A percentile compares a stretch with the other conserved stretches of the same genome.
Conservation (phyloP, 2,113 vertebrate genomes). For the Cricetomys ansorgei region DNA sequence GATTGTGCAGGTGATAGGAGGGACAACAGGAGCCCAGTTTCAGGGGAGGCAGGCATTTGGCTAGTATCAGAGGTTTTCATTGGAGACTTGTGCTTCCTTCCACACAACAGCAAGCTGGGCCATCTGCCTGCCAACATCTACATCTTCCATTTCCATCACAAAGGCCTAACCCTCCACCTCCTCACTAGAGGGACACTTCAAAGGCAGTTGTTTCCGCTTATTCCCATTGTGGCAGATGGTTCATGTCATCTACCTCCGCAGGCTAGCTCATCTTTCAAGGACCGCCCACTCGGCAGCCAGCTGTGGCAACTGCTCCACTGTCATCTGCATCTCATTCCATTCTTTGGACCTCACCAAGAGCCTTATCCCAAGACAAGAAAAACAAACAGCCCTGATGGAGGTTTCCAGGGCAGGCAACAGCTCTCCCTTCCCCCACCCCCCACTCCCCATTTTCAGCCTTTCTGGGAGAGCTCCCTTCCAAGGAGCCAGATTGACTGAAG, state of each 20-base stretch:
- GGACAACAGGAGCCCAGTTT: constrained; percentile 55
- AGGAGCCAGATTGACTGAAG: constrained; percentile 69
- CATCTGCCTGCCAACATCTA: constrained; percentile 73
- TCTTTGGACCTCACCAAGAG: constrained; percentile 86
- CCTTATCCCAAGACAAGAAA: constrained; percentile 85
- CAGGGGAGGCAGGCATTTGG: constrained; percentile 59
- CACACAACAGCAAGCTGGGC: constrained; percentile 79
- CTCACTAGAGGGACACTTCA: constrained; percentile 83
- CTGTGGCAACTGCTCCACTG: constrained; percentile 88
- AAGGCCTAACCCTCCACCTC: constrained; percentile 57
- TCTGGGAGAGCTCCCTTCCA: neutral
- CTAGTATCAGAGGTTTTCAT: constrained; percentile 66
- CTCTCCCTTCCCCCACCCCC: neutral
- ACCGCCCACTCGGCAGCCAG: constrained; percentile 85
- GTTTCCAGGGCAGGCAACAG: constrained; percentile 79
- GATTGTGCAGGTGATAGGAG: neutral
- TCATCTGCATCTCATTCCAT: constrained; percentile 86
- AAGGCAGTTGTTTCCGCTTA: constrained; percentile 85
- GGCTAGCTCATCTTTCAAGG: constrained; percentile 84
- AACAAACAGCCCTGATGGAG: constrained; percentile 86
- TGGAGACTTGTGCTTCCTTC: constrained; percentile 76
- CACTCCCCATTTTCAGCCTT: neutral
- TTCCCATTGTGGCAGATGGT: constrained; percentile 87
- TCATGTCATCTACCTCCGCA: constrained; percentile 86
- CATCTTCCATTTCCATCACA: constrained; percentile 72